These are phyloP conservation scores for Varanus komodoensis DNA, from an alignment of 2,113 vertebrate genomes.

Conservation along the genomic window DNA sequence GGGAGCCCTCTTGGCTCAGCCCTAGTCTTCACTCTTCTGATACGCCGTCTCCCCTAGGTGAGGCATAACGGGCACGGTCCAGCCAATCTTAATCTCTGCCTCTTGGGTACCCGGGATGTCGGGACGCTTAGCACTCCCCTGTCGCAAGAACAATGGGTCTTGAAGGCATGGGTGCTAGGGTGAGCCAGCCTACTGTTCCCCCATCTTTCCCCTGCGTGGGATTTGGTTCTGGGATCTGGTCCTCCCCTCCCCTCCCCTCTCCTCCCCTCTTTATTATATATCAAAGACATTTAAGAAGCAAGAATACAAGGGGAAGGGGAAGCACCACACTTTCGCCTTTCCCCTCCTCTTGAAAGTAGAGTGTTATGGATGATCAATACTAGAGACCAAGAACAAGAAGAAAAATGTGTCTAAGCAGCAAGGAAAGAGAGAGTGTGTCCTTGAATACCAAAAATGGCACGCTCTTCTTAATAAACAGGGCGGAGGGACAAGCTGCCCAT, in stretches of 20 bases:
- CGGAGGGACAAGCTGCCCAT: neutral
- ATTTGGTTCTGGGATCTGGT: no score
- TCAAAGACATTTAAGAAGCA: neutral
- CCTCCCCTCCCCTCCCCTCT: no score
- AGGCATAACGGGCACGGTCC: neutral
- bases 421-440: slow-evolving; percentile 32
- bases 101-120: neutral
- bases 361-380: slow-evolving; percentile 32
- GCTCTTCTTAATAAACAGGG: slow-evolving; percentile 47
- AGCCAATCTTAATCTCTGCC: neutral
- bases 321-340: neutral
- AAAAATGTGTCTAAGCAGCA: slow-evolving; percentile 48
- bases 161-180: neutral
- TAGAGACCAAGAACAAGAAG: slow-evolving; percentile 26
- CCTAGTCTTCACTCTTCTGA: neutral
- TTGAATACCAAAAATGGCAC: slow-evolving; percentile 53
- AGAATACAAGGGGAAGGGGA: neutral
- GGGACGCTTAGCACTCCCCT: neutral
- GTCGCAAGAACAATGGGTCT: no score
- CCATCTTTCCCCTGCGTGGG: neutral
- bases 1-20: neutral
- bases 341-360: slow-evolving; percentile 41
- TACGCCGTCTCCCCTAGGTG: neutral
- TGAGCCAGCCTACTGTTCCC: no score
- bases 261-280: slow-evolving; percentile 30